Evolutionary conservation across 1,140 invertebrate genomes (phyloP).

Genomic region (Epicauta chinensis): DNA sequence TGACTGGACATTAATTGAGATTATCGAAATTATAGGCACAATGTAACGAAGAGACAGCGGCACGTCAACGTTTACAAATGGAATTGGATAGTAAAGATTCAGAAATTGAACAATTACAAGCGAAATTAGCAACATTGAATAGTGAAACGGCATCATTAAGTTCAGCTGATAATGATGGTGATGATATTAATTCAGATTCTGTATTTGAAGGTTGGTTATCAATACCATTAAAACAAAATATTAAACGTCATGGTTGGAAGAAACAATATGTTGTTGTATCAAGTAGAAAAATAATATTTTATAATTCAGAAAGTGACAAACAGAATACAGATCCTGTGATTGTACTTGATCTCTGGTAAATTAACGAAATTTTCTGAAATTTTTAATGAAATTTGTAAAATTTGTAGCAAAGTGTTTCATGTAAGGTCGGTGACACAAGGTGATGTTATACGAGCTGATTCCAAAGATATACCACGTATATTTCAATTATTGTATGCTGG

Average conservation of each 20-base stretch:
- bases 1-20: not conserved
- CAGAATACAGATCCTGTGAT: slow-evolving; percentile 91
- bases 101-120: slow-evolving; percentile 87
- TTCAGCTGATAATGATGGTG: slow-evolving; percentile 80
- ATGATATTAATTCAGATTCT: slow-evolving; percentile 54
- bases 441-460: slow-evolving; percentile 96
- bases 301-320: slow-evolving; percentile 91
- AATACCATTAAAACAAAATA: slow-evolving; percentile 93
- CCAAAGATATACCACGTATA: slow-evolving; percentile 98
- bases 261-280: slow-evolving; percentile 96
- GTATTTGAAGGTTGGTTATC: slow-evolving; percentile 94
- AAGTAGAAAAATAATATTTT: slow-evolving; percentile 96
- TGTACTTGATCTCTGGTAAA: slow-evolving; percentile 89
- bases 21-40: slow-evolving; percentile 39
- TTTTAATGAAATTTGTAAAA: slow-evolving; percentile 11
- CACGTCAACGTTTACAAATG: slow-evolving; percentile 80
- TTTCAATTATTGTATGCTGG: slow-evolving; percentile 94
- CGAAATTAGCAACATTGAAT: slow-evolving; percentile 68
- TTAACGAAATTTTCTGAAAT: slow-evolving; percentile 6
- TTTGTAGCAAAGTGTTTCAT: slow-evolving; percentile 93
- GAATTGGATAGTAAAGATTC: slow-evolving; percentile 94
- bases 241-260: slow-evolving; percentile 91
- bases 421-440: slow-evolving; percentile 96
- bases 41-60: slow-evolving; percentile 60
- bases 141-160: slow-evolving; percentile 86